Conservation (phyloP, 2,888 invertebrate genomes). For the Andricus quercusramuli region DNA sequence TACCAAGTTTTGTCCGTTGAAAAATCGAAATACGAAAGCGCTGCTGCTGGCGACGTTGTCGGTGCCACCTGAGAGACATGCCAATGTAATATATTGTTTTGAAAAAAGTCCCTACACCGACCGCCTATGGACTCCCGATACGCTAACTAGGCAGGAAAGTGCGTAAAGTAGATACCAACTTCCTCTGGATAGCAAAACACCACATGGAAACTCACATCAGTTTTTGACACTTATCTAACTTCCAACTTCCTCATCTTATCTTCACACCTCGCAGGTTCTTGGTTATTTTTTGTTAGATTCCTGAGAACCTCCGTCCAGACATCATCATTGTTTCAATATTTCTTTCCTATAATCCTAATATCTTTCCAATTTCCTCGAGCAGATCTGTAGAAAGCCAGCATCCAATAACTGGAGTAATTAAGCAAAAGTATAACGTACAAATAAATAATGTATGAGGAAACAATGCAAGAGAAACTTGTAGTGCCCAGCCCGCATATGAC, state of each 20-base stretch:
- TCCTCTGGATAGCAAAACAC: conserved; percentile 67
- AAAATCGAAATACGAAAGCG: conserved; percentile 64
- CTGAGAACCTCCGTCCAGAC: background rate
- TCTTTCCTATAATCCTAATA: background rate
- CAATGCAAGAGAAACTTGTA: conserved; percentile 27
- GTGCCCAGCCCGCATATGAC: conserved; percentile 45
- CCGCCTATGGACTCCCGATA: conserved; percentile 55
- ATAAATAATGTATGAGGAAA: conserved; percentile 21
- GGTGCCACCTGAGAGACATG: conserved; percentile 51
- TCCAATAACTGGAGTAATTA: conserved; percentile 20
- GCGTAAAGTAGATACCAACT: conserved; percentile 64
- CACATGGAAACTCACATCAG: conserved; percentile 5
- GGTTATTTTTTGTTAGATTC: background rate
- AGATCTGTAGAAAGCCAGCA: background rate
- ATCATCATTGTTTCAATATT: background rate
- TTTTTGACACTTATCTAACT: conserved; percentile 57
- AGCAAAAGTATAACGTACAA: conserved; percentile 12
- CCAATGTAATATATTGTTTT: conserved; percentile 52
- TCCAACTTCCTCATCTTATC: conserved; percentile 29
- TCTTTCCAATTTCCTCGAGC: background rate
- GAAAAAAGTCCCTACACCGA: conserved; percentile 54
- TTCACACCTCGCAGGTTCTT: background rate
- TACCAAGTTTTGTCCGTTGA: conserved; percentile 59
- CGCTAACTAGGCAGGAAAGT: conserved; percentile 63
- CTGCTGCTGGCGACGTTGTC: conserved; percentile 49